phyloP scores from a whole-genome alignment of 2,888 invertebrate species.

The Erynnis tages region DNA sequence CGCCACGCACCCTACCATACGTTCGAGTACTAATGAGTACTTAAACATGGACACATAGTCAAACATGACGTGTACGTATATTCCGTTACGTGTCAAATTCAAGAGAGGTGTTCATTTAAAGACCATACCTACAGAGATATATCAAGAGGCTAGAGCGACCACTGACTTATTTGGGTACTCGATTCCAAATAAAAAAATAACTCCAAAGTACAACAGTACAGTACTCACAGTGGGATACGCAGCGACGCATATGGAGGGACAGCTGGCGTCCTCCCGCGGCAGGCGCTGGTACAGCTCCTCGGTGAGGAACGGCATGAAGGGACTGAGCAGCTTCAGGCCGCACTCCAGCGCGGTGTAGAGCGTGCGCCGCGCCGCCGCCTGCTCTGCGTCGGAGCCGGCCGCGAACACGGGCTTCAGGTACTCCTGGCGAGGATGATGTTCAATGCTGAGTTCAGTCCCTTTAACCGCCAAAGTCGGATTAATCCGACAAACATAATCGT shows the following conservation, averaged over 20 bases:
- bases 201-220: background rate
- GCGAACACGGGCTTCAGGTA: slow-evolving; percentile 93
- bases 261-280: slow-evolving; percentile 82
- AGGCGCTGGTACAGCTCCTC: slow-evolving; percentile 97
- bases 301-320: slow-evolving; percentile 98
- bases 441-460: too few relatives aligned
- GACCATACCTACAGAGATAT: too few relatives aligned
- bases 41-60: too few relatives aligned
- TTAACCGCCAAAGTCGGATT: too few relatives aligned
- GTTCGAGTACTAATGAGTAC: too few relatives aligned
- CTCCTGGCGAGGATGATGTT: slow-evolving; percentile 83
- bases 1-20: too few relatives aligned
- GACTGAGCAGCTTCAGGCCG: slow-evolving; percentile 93
- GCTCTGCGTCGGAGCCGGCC: slow-evolving; percentile 74
- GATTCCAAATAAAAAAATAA: background rate
- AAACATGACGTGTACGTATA: too few relatives aligned
- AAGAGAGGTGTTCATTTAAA: too few relatives aligned
- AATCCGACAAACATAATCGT: too few relatives aligned
- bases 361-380: slow-evolving; percentile 85
- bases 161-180: too few relatives aligned
- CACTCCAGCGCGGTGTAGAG: slow-evolving; percentile 92
- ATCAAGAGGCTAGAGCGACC: too few relatives aligned
- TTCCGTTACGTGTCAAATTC: too few relatives aligned
- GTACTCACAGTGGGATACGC: slow-evolving; percentile 86
- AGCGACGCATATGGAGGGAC: slow-evolving; percentile 94